Evolutionary conservation across 53 echinoderm and acorn worm species (phyloP), one percentile per base, ranked within the genome.

Genomic region (Stichopus horrens): DNA sequence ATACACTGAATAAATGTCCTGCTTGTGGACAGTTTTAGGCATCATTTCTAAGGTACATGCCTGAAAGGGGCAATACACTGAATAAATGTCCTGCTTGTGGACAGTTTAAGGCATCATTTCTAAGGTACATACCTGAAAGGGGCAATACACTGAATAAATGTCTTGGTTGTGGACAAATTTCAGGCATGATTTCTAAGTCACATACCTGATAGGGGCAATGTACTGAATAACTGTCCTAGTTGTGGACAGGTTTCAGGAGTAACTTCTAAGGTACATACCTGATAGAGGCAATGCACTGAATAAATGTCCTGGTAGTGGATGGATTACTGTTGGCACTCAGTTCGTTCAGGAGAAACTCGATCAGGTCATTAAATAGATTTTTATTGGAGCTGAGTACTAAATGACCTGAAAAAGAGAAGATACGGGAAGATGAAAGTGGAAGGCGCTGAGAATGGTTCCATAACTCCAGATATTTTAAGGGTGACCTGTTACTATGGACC

Each of bases 51-150:
- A 37, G 37, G 52, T 55, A 86, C 86, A 53, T 86, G 94, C 96
- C 99, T 96, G 88, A 99, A 94, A 16, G 99, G 94, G n/a, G 96
- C 99, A 75, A 99, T 99, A 73, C 99, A 99, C 91, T 99, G 99
- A 88, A 99, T 96, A 88, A 94, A 96, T 14, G 99, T 99, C 83
- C 99, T 92, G 19, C 96, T 99, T 23, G 96, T 96, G 6, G 99
- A 96, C n/a, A n/a, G n/a, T 37, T 37, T 37, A 0, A 37, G 37
- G 37, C 37, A 1, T 2, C 0, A 37, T 37, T 37, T 37, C 37
- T 37, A 37, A 37, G 37, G 37, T 37, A 1, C 37, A 37, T 37
- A 37, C 37, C 37, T 37, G 2, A 37, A 37, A 37, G 37, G 2
- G 37, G 37, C 37, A 37, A 37, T 37, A 37, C 37, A n/a, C n/a